These are phyloP conservation scores for Caenorhabditis latens DNA, from an alignment of 1,140 invertebrate species.

Conservation along the genomic window DNA sequence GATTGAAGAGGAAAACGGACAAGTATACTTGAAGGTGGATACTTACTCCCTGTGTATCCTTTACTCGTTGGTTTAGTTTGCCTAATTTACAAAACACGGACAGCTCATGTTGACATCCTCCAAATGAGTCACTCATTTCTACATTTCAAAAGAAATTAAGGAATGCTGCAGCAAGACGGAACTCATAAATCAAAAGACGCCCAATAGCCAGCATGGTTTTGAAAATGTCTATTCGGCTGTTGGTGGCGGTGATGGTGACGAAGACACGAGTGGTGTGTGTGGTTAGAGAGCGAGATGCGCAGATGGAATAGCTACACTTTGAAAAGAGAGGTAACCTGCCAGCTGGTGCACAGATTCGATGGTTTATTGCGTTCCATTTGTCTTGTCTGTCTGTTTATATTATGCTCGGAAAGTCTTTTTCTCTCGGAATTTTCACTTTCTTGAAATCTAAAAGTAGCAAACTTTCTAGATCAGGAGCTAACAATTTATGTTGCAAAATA, in stretches of 20 bases:
- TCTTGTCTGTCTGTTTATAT: not conserved
- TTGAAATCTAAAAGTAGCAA: too few relatives aligned
- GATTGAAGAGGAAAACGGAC: not conserved
- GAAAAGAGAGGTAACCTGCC: slow-evolving; percentile 26
- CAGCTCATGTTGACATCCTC: not conserved
- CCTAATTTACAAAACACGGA: slow-evolving; percentile 35
- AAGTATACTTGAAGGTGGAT: not conserved
- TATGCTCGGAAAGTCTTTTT: not conserved
- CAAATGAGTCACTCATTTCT: not conserved
- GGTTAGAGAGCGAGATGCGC: not conserved
- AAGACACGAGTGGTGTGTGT: not conserved
- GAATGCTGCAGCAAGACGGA: not conserved
- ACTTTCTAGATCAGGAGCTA: too few relatives aligned
- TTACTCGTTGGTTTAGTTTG: slow-evolving; percentile 6
- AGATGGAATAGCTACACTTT: slow-evolving; percentile 12
- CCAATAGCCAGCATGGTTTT: slow-evolving; percentile 10
- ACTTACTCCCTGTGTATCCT: slow-evolving; percentile 16
- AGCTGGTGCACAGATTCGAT: slow-evolving; percentile 36
- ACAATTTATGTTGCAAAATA: too few relatives aligned
- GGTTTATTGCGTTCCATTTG: not conserved
- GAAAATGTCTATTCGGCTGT: slow-evolving; percentile 20
- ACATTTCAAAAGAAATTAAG: slow-evolving; percentile 26
- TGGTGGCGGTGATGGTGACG: not conserved
- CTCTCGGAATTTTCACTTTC: too few relatives aligned
- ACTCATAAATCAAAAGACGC: slow-evolving; percentile 19